A percentile compares a stretch with the other conserved stretches of the same genome.
These are phyloP conservation scores for Idaea aversata DNA, from an alignment of 2,888 invertebrate genomes.

Conservation along the genomic window DNA sequence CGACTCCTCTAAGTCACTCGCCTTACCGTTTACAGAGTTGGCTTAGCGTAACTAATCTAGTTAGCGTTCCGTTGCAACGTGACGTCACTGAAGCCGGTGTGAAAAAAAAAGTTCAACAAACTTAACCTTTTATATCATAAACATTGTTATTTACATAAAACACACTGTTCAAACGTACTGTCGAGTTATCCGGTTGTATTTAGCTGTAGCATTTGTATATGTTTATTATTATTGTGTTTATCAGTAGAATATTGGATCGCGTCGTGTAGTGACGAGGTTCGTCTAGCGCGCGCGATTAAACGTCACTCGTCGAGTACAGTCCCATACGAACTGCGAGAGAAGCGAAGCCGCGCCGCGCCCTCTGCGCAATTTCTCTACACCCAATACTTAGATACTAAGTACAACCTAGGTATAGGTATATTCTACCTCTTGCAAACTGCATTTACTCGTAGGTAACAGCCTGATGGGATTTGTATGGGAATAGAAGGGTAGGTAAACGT, in stretches of 20 bases:
- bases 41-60: slow-evolving; percentile 70
- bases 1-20: slow-evolving; percentile 41
- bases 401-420: slow-evolving; percentile 4
- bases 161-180: slow-evolving; percentile 22
- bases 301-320: not conserved
- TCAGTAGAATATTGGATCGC: not conserved
- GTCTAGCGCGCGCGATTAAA: not conserved
- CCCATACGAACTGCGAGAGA: slow-evolving; percentile 13
- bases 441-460: slow-evolving; percentile 32
- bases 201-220: not conserved
- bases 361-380: slow-evolving; percentile 64
- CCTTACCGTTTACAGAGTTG: slow-evolving; percentile 48
- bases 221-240: not conserved
- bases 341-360: slow-evolving; percentile 48
- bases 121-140: slow-evolving; percentile 53
- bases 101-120: slow-evolving; percentile 74
- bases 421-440: slow-evolving; percentile 39
- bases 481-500: slow-evolving; percentile 22
- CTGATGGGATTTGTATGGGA: slow-evolving; percentile 18
- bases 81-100: slow-evolving; percentile 68
- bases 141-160: slow-evolving; percentile 35
- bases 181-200: slow-evolving; percentile 2
- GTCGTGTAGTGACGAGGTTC: not conserved
- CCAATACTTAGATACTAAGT: not conserved
- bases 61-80: slow-evolving; percentile 64